A percentile compares a stretch with the other conserved stretches of the same genome.
Evolutionary conservation across 2,888 invertebrate genomes (phyloP).

Genomic region (Chelonus formosanus): DNA sequence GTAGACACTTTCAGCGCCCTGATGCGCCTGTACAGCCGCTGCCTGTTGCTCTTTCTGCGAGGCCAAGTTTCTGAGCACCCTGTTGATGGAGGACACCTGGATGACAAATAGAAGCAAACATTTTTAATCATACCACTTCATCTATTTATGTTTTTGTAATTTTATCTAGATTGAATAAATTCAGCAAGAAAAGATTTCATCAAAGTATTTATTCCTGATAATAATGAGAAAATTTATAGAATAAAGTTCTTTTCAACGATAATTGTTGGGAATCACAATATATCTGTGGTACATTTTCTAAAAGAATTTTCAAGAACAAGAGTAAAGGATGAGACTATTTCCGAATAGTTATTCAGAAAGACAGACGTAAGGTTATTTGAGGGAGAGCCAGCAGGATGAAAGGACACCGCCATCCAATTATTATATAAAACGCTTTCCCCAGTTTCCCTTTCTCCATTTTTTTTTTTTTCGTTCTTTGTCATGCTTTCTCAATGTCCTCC

Average conservation of each 20-base stretch:
- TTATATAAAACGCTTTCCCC: conserved; percentile 58
- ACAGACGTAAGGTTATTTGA: conserved; percentile 39
- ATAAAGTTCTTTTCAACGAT: background rate
- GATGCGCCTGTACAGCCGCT: conserved; percentile 70
- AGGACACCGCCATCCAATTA: conserved; percentile 63
- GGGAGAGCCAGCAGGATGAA: conserved; percentile 50
- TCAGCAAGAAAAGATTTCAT: background rate
- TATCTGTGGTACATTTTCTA: conserved; percentile 12
- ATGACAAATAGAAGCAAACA: conserved; percentile 47
- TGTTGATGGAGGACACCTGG: conserved; percentile 97
- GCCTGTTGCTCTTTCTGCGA: conserved; percentile 95
- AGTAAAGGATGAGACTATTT: conserved; percentile 32
- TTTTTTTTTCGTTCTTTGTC: background rate
- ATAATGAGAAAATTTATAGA: background rate
- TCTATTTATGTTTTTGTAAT: no score
- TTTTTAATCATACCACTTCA: background rate
- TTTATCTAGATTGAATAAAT: background rate
- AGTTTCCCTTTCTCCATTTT: conserved; percentile 41
- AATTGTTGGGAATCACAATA: background rate
- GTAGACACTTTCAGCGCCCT: conserved; percentile 85
- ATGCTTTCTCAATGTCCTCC: conserved; percentile 3
- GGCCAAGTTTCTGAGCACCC: conserved; percentile 94
- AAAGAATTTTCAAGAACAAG: conserved; percentile 36
- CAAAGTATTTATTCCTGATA: background rate
- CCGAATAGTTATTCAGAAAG: conserved; percentile 42